A percentile compares a stretch with the other conserved stretches of the same genome.
Evolutionary conservation across 2,113 vertebrate species (phyloP).

Genomic region (Chloropsis hardwickii): DNA sequence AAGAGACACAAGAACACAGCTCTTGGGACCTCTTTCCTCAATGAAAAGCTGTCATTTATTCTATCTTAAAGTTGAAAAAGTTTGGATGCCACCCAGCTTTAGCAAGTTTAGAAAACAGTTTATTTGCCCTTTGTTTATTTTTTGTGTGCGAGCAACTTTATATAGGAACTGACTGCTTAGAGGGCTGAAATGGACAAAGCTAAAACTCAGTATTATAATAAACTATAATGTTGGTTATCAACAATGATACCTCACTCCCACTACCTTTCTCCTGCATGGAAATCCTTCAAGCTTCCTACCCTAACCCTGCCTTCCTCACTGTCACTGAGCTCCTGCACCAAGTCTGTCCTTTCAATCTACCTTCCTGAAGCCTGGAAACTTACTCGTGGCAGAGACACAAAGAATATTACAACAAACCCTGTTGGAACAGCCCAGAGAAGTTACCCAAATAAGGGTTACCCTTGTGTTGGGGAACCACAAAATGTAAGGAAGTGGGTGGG

Average conservation of each 20-base stretch:
- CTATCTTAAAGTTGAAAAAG: neutral
- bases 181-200: neutral
- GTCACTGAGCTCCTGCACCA: neutral
- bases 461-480: neutral
- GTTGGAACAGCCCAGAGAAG: neutral
- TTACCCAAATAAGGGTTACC: neutral
- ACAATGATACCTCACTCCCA: neutral
- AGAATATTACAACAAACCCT: neutral
- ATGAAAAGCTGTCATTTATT: neutral
- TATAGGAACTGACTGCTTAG: neutral
- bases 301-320: neutral
- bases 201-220: neutral
- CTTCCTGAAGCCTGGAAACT: neutral
- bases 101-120: neutral
- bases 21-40: neutral
- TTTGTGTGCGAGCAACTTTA: neutral
- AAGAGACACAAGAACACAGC: neutral
- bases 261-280: neutral
- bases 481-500: accelerated
- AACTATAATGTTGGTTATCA: neutral
- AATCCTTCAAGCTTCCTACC: neutral
- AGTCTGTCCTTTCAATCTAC: neutral
- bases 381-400: neutral
- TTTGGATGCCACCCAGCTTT: neutral
- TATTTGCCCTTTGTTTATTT: neutral